Evolutionary conservation across 2,888 invertebrate species (phyloP), one percentile per base, ranked within the genome.

Genomic region (Synergus itoensis): DNA sequence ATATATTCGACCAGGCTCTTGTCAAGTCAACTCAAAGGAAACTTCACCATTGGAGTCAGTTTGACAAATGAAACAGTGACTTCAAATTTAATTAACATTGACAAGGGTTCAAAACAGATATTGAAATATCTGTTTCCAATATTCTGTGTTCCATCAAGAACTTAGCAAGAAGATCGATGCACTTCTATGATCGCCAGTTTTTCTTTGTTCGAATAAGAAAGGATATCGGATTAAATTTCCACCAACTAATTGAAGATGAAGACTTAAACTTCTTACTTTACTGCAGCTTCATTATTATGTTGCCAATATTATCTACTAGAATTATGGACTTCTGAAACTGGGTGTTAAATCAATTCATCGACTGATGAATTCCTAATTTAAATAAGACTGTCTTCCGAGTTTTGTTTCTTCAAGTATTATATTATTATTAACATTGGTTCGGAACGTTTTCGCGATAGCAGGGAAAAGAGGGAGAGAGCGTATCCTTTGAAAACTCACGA

Each of bases 401-500:
- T 53, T 28, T 73, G n/a, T 53, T 53, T 53, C 53, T 53, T 73
- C 53, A 73, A 73, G 18, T 73, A 36, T 73, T 73, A 28, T 36
- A 36, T 73, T 73, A 73, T 53, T 73, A 53, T 53, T 9, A 73
- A 53, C 36, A 73, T 53, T 12, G 73, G 53, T 53, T 53, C 12
- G 36, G 48, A 53, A 73, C 36, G 53, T 53, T 53, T 53, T n/a
- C 36, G 16, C 28, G 36, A 67, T 16, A 53, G 21, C 11, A 53
- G 28, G 48, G 53, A 53, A 53, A 73, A 73, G 48, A 73, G n/a
- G 53, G 28, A 73, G 73, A n/a, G 73, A 73, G 53, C 36, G 73
- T 53, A 73, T 73, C 73, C 73, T 69, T 69, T 69, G 69, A 69
- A 69, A 69, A 69, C 69, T 69, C 69, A 69, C 69, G 48, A 69